phyloP scores from a whole-genome alignment of 2,113 vertebrate species.

The Melanerpes aurifrons region DNA sequence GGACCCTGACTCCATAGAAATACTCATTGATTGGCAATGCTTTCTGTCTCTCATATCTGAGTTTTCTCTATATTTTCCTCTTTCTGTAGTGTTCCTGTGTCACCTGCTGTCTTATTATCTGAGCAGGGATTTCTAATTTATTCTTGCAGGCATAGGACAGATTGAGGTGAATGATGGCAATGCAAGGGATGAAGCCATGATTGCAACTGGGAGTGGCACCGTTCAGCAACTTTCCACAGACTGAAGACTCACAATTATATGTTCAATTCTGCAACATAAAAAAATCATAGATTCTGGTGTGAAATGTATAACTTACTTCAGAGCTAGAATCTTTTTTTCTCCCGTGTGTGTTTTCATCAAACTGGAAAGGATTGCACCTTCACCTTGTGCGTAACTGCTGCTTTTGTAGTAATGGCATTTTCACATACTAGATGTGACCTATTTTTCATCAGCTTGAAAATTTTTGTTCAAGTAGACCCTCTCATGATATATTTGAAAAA shows the following conservation, averaged over 20 bases:
- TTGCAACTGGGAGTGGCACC: background rate
- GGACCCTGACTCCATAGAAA: background rate
- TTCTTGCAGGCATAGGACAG: background rate
- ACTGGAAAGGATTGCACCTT: background rate
- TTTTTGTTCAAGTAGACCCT: background rate
- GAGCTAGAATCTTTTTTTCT: background rate
- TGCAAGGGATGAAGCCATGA: background rate
- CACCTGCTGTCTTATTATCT: background rate
- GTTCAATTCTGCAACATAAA: background rate
- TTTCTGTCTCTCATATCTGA: background rate
- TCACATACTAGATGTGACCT: background rate
- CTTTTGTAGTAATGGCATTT: background rate
- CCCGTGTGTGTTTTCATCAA: background rate
- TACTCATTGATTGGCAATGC: rapidly evolving
- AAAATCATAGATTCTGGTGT: background rate
- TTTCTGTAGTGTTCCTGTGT: background rate
- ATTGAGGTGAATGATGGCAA: too few relatives aligned
- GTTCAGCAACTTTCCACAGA: background rate
- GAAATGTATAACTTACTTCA: background rate
- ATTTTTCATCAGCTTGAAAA: background rate
- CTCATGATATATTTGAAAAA: background rate
- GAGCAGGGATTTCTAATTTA: background rate
- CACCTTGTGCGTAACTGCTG: background rate
- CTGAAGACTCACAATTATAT: background rate
- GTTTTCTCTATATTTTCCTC: background rate